phyloP scores from a whole-genome alignment of 2,797 vertebrate genomes.

The Xiphorhynchus erythropygius region DNA sequence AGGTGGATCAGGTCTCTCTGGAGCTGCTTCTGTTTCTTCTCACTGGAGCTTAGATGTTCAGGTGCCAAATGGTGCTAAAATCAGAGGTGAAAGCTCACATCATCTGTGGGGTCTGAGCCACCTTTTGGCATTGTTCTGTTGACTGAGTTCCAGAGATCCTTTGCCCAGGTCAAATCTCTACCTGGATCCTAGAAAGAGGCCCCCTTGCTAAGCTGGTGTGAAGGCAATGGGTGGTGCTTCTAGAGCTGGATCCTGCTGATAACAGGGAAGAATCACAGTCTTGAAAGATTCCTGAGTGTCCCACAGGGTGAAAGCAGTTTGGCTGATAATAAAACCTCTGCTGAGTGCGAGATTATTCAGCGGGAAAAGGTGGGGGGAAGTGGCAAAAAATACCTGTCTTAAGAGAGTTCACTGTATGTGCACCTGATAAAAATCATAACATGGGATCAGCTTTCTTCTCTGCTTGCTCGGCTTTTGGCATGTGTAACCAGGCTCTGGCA shows the following conservation, averaged over 20 bases:
- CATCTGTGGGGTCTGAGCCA: neutral
- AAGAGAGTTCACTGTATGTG: slow-evolving; percentile 36
- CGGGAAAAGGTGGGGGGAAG: neutral
- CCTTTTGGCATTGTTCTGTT: neutral
- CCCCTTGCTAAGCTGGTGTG: neutral
- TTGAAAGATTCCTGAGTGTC: neutral
- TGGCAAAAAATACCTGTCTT: slow-evolving; percentile 34
- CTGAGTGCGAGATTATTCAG: neutral
- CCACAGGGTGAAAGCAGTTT: neutral
- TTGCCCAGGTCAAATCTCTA: neutral
- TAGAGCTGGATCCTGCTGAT: neutral
- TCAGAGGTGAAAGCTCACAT: neutral
- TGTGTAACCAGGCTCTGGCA: slow-evolving; percentile 6
- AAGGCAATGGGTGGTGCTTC: neutral
- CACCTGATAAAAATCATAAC: slow-evolving; percentile 72
- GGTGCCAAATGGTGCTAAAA: neutral
- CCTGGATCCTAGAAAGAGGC: neutral
- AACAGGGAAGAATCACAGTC: neutral
- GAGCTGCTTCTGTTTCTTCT: neutral
- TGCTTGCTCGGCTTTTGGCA: slow-evolving; percentile 50
- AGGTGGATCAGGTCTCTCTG: neutral
- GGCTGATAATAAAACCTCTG: neutral
- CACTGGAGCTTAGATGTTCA: neutral
- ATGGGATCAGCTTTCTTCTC: slow-evolving; percentile 58
- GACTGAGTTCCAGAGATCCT: neutral